A percentile compares a stretch with the other conserved stretches of the same genome.
These are phyloP conservation scores for Natator depressus DNA, from an alignment of 2,113 vertebrate genomes.

Conservation along the genomic window DNA sequence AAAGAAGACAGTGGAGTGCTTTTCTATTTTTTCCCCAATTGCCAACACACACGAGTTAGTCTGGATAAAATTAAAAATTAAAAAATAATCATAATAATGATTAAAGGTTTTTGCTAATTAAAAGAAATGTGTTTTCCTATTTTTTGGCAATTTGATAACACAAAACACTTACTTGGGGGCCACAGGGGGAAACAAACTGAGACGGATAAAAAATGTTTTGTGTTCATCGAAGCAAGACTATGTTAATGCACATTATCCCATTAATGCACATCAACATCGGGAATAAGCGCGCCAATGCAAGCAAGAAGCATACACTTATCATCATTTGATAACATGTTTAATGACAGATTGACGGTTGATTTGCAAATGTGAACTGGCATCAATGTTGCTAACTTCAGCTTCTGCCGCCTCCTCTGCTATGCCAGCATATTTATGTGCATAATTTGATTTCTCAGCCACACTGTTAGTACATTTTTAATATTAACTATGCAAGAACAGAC, in stretches of 20 bases:
- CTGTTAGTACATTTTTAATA: constrained; percentile 93
- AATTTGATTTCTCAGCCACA: constrained; percentile 92
- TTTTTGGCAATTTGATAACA: constrained; percentile 86
- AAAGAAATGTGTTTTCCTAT: constrained; percentile 82
- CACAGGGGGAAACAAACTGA: constrained; percentile 88
- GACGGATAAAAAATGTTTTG: constrained; percentile 93
- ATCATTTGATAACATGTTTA: constrained; percentile 99
- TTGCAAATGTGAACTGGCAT: constrained; percentile 94
- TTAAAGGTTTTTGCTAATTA: constrained; percentile 83
- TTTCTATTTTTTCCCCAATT: neutral
- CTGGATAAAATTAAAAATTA: constrained; percentile 18
- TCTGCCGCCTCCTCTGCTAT: constrained; percentile 87
- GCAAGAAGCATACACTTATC: constrained; percentile 92
- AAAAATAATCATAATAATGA: constrained; percentile 36
- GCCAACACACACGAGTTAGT: constrained; percentile 55
- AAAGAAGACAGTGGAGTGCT: constrained; percentile 61
- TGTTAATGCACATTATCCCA: constrained; percentile 94
- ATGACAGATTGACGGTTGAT: constrained; percentile 98
- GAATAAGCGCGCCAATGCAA: constrained; percentile 85
- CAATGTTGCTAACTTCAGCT: constrained; percentile 89
- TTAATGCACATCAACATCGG: constrained; percentile 95
- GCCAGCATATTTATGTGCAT: constrained; percentile 93
- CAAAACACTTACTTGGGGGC: constrained; percentile 87
- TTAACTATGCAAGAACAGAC: constrained; percentile 88
- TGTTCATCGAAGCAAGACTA: constrained; percentile 94